Evolutionary conservation across 2,888 invertebrate genomes (phyloP), one percentile per base, ranked within the genome.

Genomic region (Drosophila mettleri): DNA sequence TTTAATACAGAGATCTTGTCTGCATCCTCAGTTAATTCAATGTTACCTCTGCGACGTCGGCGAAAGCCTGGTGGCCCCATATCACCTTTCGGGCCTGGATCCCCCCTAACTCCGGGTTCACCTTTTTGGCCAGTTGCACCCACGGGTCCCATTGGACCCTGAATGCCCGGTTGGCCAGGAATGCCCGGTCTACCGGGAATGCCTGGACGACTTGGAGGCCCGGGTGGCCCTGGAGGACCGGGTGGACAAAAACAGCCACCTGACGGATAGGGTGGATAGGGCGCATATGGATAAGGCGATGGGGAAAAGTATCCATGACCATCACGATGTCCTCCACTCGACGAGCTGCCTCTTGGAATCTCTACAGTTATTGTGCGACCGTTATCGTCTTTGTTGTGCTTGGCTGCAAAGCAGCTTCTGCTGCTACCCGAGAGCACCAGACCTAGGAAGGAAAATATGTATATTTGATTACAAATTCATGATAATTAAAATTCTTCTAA

Each of bases 211-310:
- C 27, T 51, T 6, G 51, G 36, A 10, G 24, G 51, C 0, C 51
- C 36, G 1, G 51, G 51, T 27, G 14, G 36, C 12, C 36, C 51
- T 5, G 36, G 27, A 3, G 36, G 34, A 9, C 49, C 49, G 10
- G 33, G 49, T 3, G 49, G 22, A 9, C 49, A 49, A 22, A 20
- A n/a, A 12, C 49, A 34, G n/a, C n/a, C 22, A n/a, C 29, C 18
- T 20, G 12, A 9, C 10, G 48, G 48, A 22, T 46, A 31, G 5
- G 22, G 12, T 2, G 27, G 16, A 29, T 16, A 45, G 0, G 33
- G 22, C 22, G 36, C 3, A 51, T 38, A 27, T 3, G 1, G n/a
- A 10, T n/a, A 27, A 3, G 33, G 2, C 7, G 49, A 2, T 1
- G 16, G 18, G 2, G 16, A 2, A 18, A 18, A 27, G 27, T 27